Evolutionary conservation across 2,113 vertebrate species (phyloP).

Genomic region (Salminus brasiliensis): DNA sequence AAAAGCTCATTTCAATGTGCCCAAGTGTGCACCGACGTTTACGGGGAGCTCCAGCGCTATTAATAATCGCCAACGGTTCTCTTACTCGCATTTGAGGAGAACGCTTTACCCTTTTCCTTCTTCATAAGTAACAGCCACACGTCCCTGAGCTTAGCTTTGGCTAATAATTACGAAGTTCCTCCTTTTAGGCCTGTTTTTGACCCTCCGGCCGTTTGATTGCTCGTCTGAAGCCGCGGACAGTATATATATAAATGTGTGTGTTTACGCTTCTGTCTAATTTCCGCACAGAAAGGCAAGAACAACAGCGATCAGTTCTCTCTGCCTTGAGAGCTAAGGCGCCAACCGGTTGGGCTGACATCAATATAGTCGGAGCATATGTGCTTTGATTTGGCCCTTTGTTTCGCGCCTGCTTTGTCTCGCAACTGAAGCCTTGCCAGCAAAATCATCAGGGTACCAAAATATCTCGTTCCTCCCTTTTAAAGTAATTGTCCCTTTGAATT

Average conservation of each 20-base stretch:
- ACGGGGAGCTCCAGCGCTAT: conserved; percentile 10
- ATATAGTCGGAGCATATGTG: conserved; percentile 55
- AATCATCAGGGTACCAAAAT: conserved; percentile 44
- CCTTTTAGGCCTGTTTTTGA: not conserved
- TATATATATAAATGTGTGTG: too few relatives aligned
- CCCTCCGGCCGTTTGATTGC: not conserved
- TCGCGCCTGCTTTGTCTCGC: conserved; percentile 55
- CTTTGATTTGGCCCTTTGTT: conserved; percentile 56
- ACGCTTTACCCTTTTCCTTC: not conserved
- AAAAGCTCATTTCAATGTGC: conserved; percentile 53
- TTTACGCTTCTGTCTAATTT: conserved; percentile 7
- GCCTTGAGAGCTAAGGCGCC: conserved; percentile 45
- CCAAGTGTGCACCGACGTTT: conserved; percentile 1
- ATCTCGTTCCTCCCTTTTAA: conserved; percentile 43
- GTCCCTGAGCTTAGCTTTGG: not conserved
- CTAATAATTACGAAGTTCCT: conserved; percentile 4
- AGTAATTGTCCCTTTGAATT: conserved; percentile 62
- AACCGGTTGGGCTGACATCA: conserved; percentile 47
- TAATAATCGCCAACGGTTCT: conserved; percentile 13
- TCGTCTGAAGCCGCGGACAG: not conserved
- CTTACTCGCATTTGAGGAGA: conserved; percentile 11
- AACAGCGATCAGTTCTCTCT: conserved; percentile 55
- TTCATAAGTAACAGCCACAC: not conserved
- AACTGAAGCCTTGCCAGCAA: conserved; percentile 63
- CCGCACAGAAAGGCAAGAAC: conserved; percentile 21